Conservation (phyloP, 2,797 vertebrate genomes). For the Chanos chanos region DNA sequence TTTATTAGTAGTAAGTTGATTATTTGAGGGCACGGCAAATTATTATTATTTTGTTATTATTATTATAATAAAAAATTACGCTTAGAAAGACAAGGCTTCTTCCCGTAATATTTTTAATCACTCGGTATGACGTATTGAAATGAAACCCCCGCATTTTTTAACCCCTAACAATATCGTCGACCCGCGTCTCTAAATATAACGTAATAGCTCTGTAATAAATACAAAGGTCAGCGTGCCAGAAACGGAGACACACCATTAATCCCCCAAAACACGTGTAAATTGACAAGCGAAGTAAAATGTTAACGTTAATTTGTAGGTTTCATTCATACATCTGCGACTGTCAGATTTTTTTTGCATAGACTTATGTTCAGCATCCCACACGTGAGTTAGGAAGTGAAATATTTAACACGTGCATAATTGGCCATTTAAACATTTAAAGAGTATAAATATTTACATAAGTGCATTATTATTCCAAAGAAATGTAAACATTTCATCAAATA, state of each 20-base stretch:
- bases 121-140: too few relatives aligned
- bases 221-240: too few relatives aligned
- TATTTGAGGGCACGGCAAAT: constrained; percentile 12
- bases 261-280: too few relatives aligned
- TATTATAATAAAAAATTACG: too few relatives aligned
- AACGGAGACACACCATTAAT: too few relatives aligned
- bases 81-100: neutral
- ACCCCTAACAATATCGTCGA: too few relatives aligned
- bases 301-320: constrained; percentile 25
- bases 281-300: too few relatives aligned
- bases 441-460: constrained; percentile 34
- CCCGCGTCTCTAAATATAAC: too few relatives aligned
- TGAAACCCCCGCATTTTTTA: too few relatives aligned
- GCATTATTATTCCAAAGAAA: too few relatives aligned
- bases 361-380: constrained; percentile 20
- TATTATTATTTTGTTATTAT: neutral
- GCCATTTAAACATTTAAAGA: constrained; percentile 24
- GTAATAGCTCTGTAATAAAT: too few relatives aligned
- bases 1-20: too few relatives aligned
- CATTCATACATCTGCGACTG: constrained; percentile 22
- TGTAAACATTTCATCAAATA: constrained; percentile 25
- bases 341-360: constrained; percentile 17
- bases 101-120: neutral
- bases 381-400: constrained; percentile 20
- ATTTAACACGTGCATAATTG: constrained; percentile 9